phyloP scores from a whole-genome alignment of 2,888 invertebrate genomes.

The Ormyrus pomaceus region DNA sequence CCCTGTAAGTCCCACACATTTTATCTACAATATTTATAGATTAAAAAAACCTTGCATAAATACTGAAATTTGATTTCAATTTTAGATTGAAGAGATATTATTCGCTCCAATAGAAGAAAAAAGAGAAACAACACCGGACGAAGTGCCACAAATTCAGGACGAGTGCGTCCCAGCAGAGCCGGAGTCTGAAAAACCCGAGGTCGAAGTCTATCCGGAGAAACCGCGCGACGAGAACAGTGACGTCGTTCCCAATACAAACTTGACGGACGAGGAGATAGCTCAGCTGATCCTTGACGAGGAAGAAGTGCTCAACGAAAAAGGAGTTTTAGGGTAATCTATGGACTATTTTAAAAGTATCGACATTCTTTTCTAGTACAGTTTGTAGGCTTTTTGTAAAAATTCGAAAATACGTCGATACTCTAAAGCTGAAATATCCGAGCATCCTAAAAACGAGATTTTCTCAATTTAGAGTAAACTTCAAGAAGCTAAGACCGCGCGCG shows the following conservation, averaged over 20 bases:
- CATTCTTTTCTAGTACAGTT: background rate
- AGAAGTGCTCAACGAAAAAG: conserved; percentile 81
- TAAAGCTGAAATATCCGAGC: background rate
- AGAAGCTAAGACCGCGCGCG: conserved; percentile 82
- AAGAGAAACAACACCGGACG: conserved; percentile 61
- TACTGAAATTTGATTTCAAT: background rate
- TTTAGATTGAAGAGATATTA: conserved; percentile 62
- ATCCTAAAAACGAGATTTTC: background rate
- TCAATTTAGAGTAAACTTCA: conserved; percentile 80
- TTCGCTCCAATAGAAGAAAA: conserved; percentile 58
- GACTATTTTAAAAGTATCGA: conserved; percentile 35
- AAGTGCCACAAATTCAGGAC: conserved; percentile 52
- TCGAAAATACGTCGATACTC: background rate
- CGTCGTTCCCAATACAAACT: conserved; percentile 71
- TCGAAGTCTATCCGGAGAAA: conserved; percentile 64
- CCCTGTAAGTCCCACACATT: conserved; percentile 67
- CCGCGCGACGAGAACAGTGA: conserved; percentile 70
- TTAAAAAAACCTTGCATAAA: no score
- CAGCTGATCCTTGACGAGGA: conserved; percentile 83
- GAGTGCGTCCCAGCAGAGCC: conserved; percentile 9
- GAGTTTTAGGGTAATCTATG: conserved; percentile 80
- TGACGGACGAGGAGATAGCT: conserved; percentile 83
- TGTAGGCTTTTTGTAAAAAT: background rate
- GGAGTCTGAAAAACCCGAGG: conserved; percentile 27
- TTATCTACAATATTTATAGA: no score